These are phyloP conservation scores for Eugnorisma glareosa DNA, from an alignment of 2,888 invertebrate species.

Conservation along the genomic window DNA sequence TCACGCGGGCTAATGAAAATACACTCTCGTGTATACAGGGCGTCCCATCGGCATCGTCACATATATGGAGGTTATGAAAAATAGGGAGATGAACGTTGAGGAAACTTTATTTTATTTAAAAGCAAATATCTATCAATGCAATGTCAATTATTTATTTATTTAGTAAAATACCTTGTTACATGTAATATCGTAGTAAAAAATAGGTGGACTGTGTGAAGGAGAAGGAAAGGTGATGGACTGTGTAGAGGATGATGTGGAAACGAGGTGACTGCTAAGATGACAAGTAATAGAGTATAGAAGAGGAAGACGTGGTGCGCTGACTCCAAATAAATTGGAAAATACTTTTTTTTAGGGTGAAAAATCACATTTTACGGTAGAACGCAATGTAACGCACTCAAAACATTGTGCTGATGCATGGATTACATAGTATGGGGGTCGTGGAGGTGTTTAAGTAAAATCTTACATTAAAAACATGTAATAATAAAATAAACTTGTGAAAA, in stretches of 20 bases:
- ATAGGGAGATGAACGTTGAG: not conserved
- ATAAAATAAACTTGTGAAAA: too few species aligned
- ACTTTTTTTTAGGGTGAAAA: too few species aligned
- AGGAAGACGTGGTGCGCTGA: not conserved
- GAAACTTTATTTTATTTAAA: not conserved
- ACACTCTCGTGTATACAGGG: not conserved
- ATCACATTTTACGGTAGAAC: too few species aligned
- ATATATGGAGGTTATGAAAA: not conserved
- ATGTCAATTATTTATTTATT: not conserved
- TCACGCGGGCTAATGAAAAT: constrained; percentile 34
- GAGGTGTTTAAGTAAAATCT: too few species aligned
- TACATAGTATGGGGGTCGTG: too few species aligned
- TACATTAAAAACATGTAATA: too few species aligned
- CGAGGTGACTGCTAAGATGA: not conserved
- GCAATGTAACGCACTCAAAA: too few species aligned
- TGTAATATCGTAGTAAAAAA: not conserved
- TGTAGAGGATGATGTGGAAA: not conserved
- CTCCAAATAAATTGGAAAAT: too few species aligned
- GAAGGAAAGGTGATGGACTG: not conserved
- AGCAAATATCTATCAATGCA: not conserved
- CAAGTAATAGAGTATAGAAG: not conserved
- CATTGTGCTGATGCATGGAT: too few species aligned
- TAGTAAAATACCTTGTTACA: not conserved
- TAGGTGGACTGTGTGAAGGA: not conserved
- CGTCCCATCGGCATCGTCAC: not conserved